phyloP scores from a whole-genome alignment of 2,888 invertebrate species.

The Clunio marinus region DNA sequence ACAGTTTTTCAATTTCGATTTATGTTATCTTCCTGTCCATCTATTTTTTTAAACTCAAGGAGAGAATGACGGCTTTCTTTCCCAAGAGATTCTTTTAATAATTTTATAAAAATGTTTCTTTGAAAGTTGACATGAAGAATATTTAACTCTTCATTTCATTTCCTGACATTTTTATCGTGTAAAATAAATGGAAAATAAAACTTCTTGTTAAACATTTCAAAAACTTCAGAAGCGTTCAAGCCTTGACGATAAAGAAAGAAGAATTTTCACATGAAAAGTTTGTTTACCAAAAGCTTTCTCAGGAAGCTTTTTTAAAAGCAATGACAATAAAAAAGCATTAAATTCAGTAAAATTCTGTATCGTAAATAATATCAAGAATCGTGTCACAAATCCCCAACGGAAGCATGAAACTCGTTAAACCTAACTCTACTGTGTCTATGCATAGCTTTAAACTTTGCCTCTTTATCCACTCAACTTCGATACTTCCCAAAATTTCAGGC shows the following conservation, averaged over 20 bases:
- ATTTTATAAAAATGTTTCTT: neutral
- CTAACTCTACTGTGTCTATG: neutral
- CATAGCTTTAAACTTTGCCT: too few species aligned
- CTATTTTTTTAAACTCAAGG: neutral
- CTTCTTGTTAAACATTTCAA: too few species aligned
- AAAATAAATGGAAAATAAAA: neutral
- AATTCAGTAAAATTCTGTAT: too few species aligned
- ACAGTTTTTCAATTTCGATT: conserved; percentile 21
- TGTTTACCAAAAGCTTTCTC: too few species aligned
- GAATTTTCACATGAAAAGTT: too few species aligned
- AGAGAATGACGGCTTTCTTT: neutral
- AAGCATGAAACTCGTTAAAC: neutral
- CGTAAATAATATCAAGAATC: too few species aligned
- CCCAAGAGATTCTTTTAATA: neutral
- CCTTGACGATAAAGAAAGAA: too few species aligned
- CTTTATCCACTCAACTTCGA: neutral
- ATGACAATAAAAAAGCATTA: too few species aligned
- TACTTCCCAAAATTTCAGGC: neutral
- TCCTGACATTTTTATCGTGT: neutral
- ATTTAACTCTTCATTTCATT: too few species aligned
- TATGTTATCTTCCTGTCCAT: neutral
- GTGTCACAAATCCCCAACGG: too few species aligned
- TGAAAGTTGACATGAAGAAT: neutral
- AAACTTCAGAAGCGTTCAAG: too few species aligned
- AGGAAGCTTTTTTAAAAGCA: too few species aligned